Percentiles rank a stretch among this genome's conserved stretches.
These are phyloP conservation scores for Notoglanidium macrostoma DNA, from an alignment of 2,797 vertebrate species.

Conservation along the genomic window DNA sequence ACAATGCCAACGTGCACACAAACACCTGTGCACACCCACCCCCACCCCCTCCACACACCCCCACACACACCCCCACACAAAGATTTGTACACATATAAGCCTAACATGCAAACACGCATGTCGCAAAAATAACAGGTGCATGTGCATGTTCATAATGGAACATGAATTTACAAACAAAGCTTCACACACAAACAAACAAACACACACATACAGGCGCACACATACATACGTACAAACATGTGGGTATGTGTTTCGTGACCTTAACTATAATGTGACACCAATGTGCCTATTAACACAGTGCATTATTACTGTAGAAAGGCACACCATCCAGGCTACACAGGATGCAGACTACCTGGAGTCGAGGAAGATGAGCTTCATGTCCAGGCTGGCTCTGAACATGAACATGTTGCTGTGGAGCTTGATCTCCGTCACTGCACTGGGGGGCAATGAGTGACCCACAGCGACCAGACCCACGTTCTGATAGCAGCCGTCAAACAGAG, in stretches of 20 bases:
- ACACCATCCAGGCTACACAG: background rate
- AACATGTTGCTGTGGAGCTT: slow-evolving; percentile 99
- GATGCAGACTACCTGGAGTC: slow-evolving; percentile 87
- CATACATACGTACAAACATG: background rate
- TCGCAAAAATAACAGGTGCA: slow-evolving; percentile 51
- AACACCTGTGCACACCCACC: slow-evolving; percentile 48
- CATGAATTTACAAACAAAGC: slow-evolving; percentile 36
- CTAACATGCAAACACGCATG: slow-evolving; percentile 27
- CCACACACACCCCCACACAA: background rate
- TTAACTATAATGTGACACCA: background rate
- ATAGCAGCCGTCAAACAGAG: slow-evolving; percentile 96
- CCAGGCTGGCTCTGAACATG: slow-evolving; percentile 97
- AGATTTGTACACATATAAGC: slow-evolving; percentile 30
- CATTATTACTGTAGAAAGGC: background rate
- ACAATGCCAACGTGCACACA: slow-evolving; percentile 43
- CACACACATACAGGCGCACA: background rate
- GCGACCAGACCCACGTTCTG: slow-evolving; percentile 98
- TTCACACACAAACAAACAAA: slow-evolving; percentile 15
- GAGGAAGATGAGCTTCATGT: slow-evolving; percentile 99
- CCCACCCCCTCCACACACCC: background rate
- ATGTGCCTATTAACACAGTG: background rate
- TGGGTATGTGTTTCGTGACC: background rate
- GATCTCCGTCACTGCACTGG: slow-evolving; percentile 96
- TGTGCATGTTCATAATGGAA: slow-evolving; percentile 14
- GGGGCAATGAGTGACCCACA: slow-evolving; percentile 94